phyloP scores from a whole-genome alignment of 2,113 vertebrate species.

The Alligator mississippiensis region DNA sequence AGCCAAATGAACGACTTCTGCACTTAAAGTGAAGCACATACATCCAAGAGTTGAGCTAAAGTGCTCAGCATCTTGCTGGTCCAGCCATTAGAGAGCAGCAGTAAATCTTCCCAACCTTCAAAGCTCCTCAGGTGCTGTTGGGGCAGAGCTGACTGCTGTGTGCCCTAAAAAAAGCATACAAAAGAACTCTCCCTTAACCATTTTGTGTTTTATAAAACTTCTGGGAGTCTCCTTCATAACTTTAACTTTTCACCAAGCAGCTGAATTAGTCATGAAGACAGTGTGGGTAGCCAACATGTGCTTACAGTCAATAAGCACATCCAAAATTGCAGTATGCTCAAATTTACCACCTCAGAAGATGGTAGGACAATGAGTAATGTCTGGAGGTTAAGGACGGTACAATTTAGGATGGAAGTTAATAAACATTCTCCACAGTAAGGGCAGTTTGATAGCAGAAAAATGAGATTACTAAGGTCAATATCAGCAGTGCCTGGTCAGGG shows the following conservation, averaged over 20 bases:
- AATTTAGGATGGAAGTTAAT: not conserved
- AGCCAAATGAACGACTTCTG: no score
- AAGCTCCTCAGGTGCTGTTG: no score
- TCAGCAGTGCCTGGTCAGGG: not conserved
- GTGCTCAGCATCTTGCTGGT: no score
- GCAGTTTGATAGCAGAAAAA: not conserved
- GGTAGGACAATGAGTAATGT: not conserved
- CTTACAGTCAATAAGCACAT: no score
- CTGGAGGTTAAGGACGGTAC: not conserved
- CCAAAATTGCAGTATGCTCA: no score
- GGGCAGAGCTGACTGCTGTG: no score
- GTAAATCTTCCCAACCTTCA: no score
- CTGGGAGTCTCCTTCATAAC: not conserved
- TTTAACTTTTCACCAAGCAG: not conserved
- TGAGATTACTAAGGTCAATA: not conserved
- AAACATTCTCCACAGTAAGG: not conserved
- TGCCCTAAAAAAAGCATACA: not conserved
- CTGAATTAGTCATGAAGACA: not conserved
- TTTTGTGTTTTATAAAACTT: not conserved
- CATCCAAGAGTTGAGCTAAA: no score
- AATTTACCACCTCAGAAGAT: not conserved
- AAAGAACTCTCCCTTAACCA: not conserved
- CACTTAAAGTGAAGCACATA: no score
- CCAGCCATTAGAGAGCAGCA: no score
- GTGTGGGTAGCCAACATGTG: not conserved